Evolutionary conservation across 2,888 invertebrate genomes (phyloP).

Genomic region (Nephrotoma appendiculata): DNA sequence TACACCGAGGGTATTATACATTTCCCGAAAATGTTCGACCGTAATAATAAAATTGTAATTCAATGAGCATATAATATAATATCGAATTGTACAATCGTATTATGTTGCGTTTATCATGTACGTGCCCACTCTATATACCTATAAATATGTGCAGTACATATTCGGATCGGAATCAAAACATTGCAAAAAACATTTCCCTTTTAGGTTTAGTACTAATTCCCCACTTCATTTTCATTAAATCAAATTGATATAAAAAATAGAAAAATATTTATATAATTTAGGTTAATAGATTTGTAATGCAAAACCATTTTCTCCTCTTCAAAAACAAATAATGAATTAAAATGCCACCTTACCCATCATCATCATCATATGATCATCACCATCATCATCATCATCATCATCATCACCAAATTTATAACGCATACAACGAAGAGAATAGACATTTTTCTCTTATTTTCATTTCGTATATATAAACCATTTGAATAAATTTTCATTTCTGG

Average conservation of each 20-base stretch:
- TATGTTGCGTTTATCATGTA: not conserved
- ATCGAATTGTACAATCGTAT: not conserved
- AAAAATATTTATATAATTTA: not conserved
- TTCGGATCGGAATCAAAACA: not conserved
- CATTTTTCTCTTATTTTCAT: not conserved
- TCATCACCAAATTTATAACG: not conserved
- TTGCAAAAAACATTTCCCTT: not conserved
- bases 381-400: not conserved
- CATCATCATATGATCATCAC: not conserved
- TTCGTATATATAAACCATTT: not conserved
- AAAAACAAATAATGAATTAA: not conserved
- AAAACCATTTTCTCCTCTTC: not conserved
- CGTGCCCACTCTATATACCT: not conserved
- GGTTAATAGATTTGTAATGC: not conserved
- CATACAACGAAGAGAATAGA: not conserved
- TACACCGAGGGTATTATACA: not conserved
- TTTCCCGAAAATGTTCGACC: too few relatives aligned
- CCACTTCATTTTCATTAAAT: not conserved
- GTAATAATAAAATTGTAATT: not conserved
- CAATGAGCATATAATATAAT: not conserved
- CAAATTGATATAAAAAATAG: not conserved
- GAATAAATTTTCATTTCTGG: not conserved
- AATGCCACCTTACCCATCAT: not conserved
- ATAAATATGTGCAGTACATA: not conserved
- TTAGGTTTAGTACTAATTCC: not conserved